phyloP scores from a whole-genome alignment of 2,888 invertebrate species.

The Halocaridina rubra region DNA sequence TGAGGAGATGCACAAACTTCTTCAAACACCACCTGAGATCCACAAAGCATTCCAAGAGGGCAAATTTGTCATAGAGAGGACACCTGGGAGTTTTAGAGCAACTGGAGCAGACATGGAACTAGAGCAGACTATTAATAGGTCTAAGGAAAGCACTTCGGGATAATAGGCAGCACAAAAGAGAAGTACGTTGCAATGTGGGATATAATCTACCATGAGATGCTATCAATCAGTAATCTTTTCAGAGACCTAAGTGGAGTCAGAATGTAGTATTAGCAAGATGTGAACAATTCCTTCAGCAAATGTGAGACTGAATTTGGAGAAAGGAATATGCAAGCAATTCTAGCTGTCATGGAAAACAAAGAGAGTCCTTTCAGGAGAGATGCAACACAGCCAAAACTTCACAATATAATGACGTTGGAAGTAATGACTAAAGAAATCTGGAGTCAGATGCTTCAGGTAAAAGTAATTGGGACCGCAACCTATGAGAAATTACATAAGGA shows the following conservation, averaged over 20 bases:
- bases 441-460: neutral
- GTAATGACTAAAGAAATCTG: neutral
- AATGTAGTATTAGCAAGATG: neutral
- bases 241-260: neutral
- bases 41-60: neutral
- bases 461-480: neutral
- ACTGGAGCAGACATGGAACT: neutral
- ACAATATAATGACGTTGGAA: neutral
- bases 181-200: neutral
- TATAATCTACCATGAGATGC: neutral
- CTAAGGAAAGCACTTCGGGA: neutral
- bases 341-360: neutral
- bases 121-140: neutral
- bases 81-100: too few relatives aligned
- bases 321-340: neutral
- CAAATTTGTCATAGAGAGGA: neutral
- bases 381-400: neutral
- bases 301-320: neutral
- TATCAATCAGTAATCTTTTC: neutral
- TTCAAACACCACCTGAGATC: neutral
- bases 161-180: neutral
- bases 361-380: neutral
- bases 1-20: neutral
- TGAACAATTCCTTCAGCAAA: neutral
- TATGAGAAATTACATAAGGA: neutral